phyloP scores from a whole-genome alignment of 2,888 invertebrate species.

The Hyles lineata region DNA sequence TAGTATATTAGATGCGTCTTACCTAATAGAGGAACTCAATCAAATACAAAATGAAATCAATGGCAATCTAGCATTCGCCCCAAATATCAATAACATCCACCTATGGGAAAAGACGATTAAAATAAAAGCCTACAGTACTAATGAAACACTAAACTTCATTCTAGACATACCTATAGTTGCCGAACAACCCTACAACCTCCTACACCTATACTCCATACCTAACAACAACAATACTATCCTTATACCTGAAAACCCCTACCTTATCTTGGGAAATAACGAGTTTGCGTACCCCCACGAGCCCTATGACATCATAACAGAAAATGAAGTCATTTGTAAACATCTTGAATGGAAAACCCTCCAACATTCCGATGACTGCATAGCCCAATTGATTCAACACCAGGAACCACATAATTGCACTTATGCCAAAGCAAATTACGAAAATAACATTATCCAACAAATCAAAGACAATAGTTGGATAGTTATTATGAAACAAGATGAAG shows the following conservation, averaged over 20 bases:
- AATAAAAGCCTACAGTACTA: conserved; percentile 39
- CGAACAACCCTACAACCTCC: conserved; percentile 37
- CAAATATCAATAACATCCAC: conserved; percentile 31
- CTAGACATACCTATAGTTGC: conserved; percentile 42
- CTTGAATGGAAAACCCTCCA: conserved; percentile 41
- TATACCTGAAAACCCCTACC: conserved; percentile 42
- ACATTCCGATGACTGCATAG: conserved; percentile 42
- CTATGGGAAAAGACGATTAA: conserved; percentile 36
- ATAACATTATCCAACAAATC: conserved; percentile 43
- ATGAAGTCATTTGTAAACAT: conserved; percentile 34
- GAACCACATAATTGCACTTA: conserved; percentile 43
- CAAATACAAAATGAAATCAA: conserved; percentile 34
- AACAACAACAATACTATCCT: conserved; percentile 40
- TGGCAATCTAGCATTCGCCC: conserved; percentile 7
- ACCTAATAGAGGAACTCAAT: conserved; percentile 35
- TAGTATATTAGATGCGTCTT: conserved; percentile 33
- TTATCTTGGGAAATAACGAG: conserved; percentile 46
- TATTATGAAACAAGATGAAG: conserved; percentile 43
- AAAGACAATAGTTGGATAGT: conserved; percentile 46
- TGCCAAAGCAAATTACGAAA: conserved; percentile 34
- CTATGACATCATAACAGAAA: conserved; percentile 37
- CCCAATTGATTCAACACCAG: conserved; percentile 43
- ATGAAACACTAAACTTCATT: conserved; percentile 41
- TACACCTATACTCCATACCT: conserved; percentile 44
- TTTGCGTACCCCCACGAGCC: conserved; percentile 45